Percentiles rank a stretch among this genome's conserved stretches.
These are phyloP conservation scores for Dolichopus griseipennis DNA, from an alignment of 2,888 invertebrate genomes.

Conservation along the genomic window DNA sequence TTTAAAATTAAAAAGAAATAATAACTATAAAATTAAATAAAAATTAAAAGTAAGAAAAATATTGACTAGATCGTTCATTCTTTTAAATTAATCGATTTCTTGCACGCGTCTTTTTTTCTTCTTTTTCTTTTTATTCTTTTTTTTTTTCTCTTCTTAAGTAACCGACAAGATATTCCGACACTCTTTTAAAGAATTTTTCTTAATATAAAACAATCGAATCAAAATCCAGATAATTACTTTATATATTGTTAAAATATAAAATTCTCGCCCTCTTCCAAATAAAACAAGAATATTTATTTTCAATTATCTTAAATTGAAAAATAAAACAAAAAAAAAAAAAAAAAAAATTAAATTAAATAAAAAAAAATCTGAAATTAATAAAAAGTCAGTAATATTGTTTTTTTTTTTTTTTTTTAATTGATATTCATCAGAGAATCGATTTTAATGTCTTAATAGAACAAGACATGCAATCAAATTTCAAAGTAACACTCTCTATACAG, in stretches of 20 bases:
- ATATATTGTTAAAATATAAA: not conserved
- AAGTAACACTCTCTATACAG: no score
- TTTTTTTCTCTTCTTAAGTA: not conserved
- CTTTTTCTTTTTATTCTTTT: not conserved
- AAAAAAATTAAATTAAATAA: not conserved
- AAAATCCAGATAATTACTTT: not conserved
- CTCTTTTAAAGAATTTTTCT: not conserved
- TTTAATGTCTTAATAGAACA: not conserved
- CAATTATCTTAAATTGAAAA: not conserved
- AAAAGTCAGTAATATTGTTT: not conserved
- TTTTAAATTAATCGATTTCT: slow-evolving; percentile 22
- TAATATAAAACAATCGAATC: not conserved
- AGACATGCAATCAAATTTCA: not conserved
- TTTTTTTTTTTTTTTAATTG: not conserved
- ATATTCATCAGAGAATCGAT: not conserved
- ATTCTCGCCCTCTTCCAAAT: not conserved
- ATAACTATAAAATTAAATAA: no score
- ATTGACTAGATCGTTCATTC: no score
- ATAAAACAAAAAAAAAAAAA: not conserved
- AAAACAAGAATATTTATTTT: not conserved
- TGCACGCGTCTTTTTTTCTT: slow-evolving; percentile 19
- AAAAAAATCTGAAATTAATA: not conserved
- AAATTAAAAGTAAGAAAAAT: no score
- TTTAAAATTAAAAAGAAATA: no score
- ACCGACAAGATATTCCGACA: not conserved